Evolutionary conservation across 2,797 vertebrate species (phyloP).

Genomic region (Tauraco hartlaubi): DNA sequence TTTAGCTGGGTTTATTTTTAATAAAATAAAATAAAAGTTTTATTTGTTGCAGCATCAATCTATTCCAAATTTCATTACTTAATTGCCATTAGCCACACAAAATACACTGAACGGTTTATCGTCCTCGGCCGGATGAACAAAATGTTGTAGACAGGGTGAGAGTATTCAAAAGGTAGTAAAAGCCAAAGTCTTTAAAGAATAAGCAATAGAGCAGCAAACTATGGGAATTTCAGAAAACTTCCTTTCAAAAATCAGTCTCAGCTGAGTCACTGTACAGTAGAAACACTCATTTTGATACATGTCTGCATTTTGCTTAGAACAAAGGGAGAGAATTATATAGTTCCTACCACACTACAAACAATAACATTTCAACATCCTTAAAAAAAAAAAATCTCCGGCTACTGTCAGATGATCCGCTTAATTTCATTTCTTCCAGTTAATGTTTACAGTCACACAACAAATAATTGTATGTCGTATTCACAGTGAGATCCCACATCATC

Average conservation of each 20-base stretch:
- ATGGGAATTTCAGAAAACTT: neutral
- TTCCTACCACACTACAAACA: neutral
- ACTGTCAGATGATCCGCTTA: neutral
- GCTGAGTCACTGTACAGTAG: neutral
- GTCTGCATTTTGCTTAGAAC: neutral
- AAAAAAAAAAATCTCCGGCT: neutral
- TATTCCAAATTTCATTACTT: neutral
- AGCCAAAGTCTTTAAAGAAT: neutral
- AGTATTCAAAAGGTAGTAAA: neutral
- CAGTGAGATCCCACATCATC: neutral
- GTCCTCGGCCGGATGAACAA: neutral
- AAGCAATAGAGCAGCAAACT: neutral
- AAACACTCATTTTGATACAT: neutral
- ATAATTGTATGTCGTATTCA: neutral
- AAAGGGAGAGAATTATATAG: neutral
- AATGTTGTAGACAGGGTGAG: rapidly evolving
- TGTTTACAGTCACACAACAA: neutral
- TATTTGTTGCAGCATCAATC: neutral
- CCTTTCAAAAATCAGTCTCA: neutral
- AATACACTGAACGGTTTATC: neutral
- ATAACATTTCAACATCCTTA: neutral
- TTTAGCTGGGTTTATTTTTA: neutral
- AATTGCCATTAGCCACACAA: neutral
- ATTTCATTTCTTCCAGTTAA: neutral
- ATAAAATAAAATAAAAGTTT: neutral